These are phyloP conservation scores for Meloidogyne hapla DNA, from an alignment of 1,140 invertebrate genomes.

Conservation along the genomic window DNA sequence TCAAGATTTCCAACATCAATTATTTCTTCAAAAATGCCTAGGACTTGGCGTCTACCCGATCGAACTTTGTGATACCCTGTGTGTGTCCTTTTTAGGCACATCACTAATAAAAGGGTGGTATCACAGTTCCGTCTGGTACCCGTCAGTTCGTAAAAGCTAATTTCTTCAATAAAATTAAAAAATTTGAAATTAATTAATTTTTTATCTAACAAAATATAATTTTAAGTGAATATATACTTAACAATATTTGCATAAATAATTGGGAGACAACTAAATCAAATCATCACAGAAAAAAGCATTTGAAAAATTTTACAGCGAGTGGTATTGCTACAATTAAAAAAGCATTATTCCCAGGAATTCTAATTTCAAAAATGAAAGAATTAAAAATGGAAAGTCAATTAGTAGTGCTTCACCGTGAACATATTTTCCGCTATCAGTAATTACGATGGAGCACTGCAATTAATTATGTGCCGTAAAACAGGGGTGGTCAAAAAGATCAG, in stretches of 20 bases:
- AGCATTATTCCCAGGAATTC: too few species aligned
- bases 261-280: not conserved
- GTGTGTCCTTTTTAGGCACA: not conserved
- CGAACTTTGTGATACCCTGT: slow-evolving; percentile 23
- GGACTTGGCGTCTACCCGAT: slow-evolving; percentile 24
- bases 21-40: not conserved
- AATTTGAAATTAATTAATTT: not conserved
- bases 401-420: too few species aligned
- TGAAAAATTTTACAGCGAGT: not conserved
- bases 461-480: too few species aligned
- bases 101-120: slow-evolving; percentile 1
- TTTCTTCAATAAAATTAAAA: not conserved
- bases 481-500: too few species aligned
- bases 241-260: not conserved
- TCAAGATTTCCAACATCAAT: not conserved
- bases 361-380: too few species aligned
- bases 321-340: too few species aligned
- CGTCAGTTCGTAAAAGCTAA: slow-evolving; percentile 14
- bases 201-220: not conserved
- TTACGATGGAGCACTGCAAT: too few species aligned
- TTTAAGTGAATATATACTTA: not conserved
- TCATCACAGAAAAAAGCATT: not conserved
- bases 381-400: too few species aligned
- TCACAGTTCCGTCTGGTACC: slow-evolving; percentile 31
- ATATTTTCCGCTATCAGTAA: too few species aligned